Percentiles rank a stretch among this genome's conserved stretches.
phyloP scores from a whole-genome alignment of 2,888 invertebrate genomes.

The Caenorhabditis sp. region DNA sequence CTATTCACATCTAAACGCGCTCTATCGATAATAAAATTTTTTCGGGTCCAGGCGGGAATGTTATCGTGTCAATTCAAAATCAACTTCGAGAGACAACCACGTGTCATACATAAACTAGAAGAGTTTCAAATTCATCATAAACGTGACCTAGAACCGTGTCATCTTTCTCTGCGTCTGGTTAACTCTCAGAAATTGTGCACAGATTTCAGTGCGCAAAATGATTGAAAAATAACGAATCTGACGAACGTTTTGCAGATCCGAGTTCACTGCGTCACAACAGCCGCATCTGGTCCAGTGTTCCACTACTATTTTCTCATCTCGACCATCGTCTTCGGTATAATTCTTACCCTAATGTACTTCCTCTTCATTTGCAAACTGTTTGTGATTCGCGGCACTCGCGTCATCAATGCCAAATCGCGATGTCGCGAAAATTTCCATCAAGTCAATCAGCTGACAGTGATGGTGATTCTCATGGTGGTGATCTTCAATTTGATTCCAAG shows the following conservation, averaged over 20 bases:
- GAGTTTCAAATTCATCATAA: too few species aligned
- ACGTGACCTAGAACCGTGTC: too few species aligned
- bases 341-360: conserved; percentile 40
- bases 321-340: conserved; percentile 40
- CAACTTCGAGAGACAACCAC: too few species aligned
- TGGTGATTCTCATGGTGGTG: conserved; percentile 50
- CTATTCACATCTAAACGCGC: too few species aligned
- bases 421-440: conserved; percentile 40
- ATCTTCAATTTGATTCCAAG: conserved; percentile 55
- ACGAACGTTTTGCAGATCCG: conserved; percentile 43
- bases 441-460: conserved; percentile 49
- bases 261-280: conserved; percentile 54
- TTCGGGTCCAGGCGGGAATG: too few species aligned
- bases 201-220: too few species aligned
- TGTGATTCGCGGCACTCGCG: conserved; percentile 35
- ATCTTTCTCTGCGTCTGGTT: too few species aligned
- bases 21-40: too few species aligned
- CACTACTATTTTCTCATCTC: conserved; percentile 51
- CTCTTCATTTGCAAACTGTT: conserved; percentile 47
- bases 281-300: conserved; percentile 48
- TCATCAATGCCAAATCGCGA: conserved; percentile 33
- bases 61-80: too few species aligned
- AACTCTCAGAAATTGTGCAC: too few species aligned
- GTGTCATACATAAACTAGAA: too few species aligned
- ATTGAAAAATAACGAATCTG: too few species aligned